Percentiles rank a stretch among this genome's conserved stretches.
Evolutionary conservation across 64 coral and sea anemone genomes (phyloP).

Genomic region (Platygyra sinensis): DNA sequence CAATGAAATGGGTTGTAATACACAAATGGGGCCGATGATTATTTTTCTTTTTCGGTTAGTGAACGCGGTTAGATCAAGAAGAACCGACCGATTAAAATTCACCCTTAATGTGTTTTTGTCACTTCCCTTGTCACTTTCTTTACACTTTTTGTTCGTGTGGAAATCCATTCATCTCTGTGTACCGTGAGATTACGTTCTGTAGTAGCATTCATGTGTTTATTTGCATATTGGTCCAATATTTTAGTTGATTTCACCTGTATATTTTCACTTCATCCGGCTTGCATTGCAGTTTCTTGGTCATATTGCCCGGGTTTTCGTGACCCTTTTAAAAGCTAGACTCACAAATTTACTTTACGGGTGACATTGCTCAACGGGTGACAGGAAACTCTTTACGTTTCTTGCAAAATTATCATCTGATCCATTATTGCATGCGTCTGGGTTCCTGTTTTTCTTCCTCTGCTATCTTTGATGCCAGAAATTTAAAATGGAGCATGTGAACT

Average conservation of each 20-base stretch:
- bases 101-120: neutral
- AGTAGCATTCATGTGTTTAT: neutral
- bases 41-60: neutral
- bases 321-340: neutral
- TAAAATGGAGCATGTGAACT: neutral
- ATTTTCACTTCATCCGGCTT: neutral
- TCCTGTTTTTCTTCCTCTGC: neutral
- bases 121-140: neutral
- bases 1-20: conserved; percentile 16
- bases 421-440: neutral
- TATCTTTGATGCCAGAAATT: neutral
- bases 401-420: conserved; percentile 4
- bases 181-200: neutral
- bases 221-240: neutral
- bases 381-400: conserved; percentile 9
- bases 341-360: neutral
- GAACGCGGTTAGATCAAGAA: conserved; percentile 1
- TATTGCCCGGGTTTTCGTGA: neutral
- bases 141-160: neutral
- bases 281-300: neutral
- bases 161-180: neutral
- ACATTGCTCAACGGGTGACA: neutral
- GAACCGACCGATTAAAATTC: conserved; percentile 5
- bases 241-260: neutral
- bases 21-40: conserved; percentile 11